Evolutionary conservation across 2,888 invertebrate species (phyloP), one percentile per base, ranked within the genome.

Genomic region (Quadroppia sp.): DNA sequence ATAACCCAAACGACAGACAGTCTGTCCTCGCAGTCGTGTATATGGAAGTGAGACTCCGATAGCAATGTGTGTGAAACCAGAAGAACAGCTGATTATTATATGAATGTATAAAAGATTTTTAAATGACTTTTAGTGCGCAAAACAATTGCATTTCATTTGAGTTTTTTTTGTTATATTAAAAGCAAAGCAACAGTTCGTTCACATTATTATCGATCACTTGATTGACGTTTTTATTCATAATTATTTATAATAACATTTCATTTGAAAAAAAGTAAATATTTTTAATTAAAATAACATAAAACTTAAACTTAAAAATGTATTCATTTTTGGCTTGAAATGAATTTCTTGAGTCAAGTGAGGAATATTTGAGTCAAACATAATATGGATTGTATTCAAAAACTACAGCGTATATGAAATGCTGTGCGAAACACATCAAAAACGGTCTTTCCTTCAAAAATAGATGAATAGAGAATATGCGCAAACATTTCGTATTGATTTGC

Each of bases 151-250:
- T 2, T 45, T 2, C 17, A 17, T 13, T 13, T 45, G 45, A 45
- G 17, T n/a, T n/a, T n/a, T n/a, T n/a, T n/a, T n/a, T n/a, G n/a
- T n/a, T n/a, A n/a, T n/a, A n/a, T n/a, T n/a, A n/a, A 53, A 53
- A 53, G 13, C 53, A 15, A 56, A 56, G 69, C 69, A 69, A 69
- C 69, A 69, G 69, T 69, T 69, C 69, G 69, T 69, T 69, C 42
- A 69, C 69, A 69, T 69, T 42, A 69, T 69, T 64, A n/a, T n/a
- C 20, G 61, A 64, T 64, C 61, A 36, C 36, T 64, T 36, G 36
- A 64, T 64, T 32, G n/a, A 36, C 2, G 2, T 11, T 56, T 56
- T 45, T 45, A 45, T 15, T 9, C 6, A 45, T 45, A 13, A 15
- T 45, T 15, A 45, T 15, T 45, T 13, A 15, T 45, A 45, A 2